Evolutionary conservation across 2,888 invertebrate species (phyloP).

Genomic region (Meganola albula): DNA sequence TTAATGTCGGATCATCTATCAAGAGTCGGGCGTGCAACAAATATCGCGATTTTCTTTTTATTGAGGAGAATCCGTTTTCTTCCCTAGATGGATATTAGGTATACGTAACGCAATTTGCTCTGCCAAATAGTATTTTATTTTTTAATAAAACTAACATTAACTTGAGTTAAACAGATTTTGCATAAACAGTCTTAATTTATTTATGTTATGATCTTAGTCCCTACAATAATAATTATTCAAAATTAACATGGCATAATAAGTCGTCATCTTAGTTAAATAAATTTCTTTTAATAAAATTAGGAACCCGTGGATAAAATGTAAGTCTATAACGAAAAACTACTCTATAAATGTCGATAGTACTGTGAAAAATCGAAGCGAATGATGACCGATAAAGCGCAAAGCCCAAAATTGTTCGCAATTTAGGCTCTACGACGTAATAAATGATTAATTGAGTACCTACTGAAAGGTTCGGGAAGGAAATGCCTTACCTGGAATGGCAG

Average conservation of each 20-base stretch:
- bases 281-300: background rate
- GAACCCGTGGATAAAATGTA: background rate
- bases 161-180: too few relatives aligned
- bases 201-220: too few relatives aligned
- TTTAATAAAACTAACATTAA: too few relatives aligned
- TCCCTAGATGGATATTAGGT: slow-evolving; percentile 17
- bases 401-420: slow-evolving; percentile 19
- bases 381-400: slow-evolving; percentile 10
- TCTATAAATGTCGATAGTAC: background rate
- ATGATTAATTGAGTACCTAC: slow-evolving; percentile 27
- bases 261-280: background rate
- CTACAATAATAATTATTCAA: too few relatives aligned
- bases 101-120: slow-evolving; percentile 10
- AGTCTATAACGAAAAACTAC: background rate
- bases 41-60: slow-evolving; percentile 47
- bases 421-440: slow-evolving; percentile 19
- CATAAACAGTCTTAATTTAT: too few relatives aligned
- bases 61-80: slow-evolving; percentile 44
- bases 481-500: slow-evolving; percentile 18
- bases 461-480: slow-evolving; percentile 30
- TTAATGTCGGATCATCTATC: slow-evolving; percentile 51
- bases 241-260: too few relatives aligned
- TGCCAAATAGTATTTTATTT: too few relatives aligned
- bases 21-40: slow-evolving; percentile 47
- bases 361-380: slow-evolving; percentile 6